Evolutionary conservation across 2,113 vertebrate species (phyloP).

Genomic region (Pandion haliaetus): DNA sequence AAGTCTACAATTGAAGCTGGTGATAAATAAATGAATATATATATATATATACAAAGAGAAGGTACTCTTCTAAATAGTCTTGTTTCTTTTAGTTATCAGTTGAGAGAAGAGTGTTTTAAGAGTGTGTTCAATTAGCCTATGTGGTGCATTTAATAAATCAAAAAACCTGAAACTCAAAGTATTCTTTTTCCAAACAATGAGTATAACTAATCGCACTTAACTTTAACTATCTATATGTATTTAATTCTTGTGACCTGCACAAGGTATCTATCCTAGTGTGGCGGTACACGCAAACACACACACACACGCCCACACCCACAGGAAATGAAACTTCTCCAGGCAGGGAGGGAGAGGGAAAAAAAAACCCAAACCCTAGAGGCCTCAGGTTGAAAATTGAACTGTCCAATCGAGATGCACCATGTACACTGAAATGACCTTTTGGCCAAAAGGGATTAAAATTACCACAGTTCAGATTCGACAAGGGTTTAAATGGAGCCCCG

Average conservation of each 20-base stretch:
- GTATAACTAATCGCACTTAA: background rate
- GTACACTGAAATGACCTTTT: no score
- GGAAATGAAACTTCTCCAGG: no score
- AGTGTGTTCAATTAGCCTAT: background rate
- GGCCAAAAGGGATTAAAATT: no score
- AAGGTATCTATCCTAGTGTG: background rate
- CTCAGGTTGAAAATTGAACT: no score
- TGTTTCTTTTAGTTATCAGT: background rate
- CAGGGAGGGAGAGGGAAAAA: no score
- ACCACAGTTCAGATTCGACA: no score
- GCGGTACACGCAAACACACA: no score
- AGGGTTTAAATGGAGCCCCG: no score
- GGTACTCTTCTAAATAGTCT: background rate
- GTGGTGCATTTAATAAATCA: background rate
- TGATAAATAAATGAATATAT: background rate
- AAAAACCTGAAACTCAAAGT: background rate
- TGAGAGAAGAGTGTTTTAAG: background rate
- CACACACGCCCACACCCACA: no score
- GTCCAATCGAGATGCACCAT: no score
- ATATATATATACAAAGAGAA: background rate
- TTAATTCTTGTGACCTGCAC: background rate
- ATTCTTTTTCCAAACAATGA: background rate
- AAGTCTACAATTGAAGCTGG: background rate
- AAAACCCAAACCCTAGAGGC: no score
- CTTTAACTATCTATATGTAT: background rate